Percentiles rank a stretch among this genome's conserved stretches.
These are phyloP conservation scores for Berghia stephanieae DNA, from an alignment of 1,140 invertebrate genomes.

Conservation along the genomic window DNA sequence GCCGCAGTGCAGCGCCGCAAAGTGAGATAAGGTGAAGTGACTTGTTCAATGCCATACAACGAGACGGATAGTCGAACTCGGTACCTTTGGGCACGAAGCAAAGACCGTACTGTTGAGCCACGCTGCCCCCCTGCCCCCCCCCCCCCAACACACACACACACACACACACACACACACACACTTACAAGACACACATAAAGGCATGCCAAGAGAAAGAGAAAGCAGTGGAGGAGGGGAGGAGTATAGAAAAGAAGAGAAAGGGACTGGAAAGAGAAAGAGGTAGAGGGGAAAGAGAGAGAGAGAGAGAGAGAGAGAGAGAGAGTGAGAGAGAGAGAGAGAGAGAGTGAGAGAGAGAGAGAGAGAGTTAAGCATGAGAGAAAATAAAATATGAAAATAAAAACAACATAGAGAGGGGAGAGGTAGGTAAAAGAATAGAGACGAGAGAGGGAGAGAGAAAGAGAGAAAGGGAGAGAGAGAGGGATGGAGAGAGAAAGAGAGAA, in stretches of 20 bases:
- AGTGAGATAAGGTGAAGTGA: too few species aligned
- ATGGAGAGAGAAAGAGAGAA: background rate
- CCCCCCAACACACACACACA: too few species aligned
- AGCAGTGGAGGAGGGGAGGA: background rate
- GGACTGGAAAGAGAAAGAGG: background rate
- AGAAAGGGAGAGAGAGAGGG: background rate
- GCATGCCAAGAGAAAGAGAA: constrained; percentile 12
- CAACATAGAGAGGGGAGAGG: background rate
- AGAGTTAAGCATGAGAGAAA: too few species aligned
- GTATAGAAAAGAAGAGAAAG: background rate
- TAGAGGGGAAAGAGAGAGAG: too few species aligned
- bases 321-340: background rate
- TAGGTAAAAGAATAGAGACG: background rate
- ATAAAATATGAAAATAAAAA: background rate
- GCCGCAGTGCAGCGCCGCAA: too few species aligned
- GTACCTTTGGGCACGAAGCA: too few species aligned
- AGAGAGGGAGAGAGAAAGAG: background rate
- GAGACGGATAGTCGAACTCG: too few species aligned
- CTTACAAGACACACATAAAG: background rate
- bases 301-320: background rate
- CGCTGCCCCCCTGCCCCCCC: too few species aligned
- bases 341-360: background rate
- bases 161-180: background rate
- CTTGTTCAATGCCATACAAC: too few species aligned
- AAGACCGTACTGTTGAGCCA: too few species aligned